Conservation (phyloP, 2,888 invertebrate species). For the Augiades crinisus region DNA sequence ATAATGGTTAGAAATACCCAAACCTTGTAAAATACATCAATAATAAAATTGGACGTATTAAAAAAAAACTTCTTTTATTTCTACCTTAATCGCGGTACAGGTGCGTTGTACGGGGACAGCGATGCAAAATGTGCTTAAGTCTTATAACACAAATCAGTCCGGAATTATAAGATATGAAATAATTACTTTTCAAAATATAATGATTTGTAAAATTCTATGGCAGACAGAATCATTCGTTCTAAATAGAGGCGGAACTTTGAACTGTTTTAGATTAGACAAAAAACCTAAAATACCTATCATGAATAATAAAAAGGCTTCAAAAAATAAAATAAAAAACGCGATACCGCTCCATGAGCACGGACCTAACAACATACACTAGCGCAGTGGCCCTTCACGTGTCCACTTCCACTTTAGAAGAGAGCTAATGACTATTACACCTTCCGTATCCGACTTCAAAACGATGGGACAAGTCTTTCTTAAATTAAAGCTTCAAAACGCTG, state of each 20-base stretch:
- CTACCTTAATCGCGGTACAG: slow-evolving; percentile 17
- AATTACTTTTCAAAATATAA: slow-evolving; percentile 20
- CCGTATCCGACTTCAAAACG: slow-evolving; percentile 54
- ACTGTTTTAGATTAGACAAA: slow-evolving; percentile 24
- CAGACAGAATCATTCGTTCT: slow-evolving; percentile 27
- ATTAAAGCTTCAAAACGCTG: slow-evolving; percentile 59
- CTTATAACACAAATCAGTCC: slow-evolving; percentile 21
- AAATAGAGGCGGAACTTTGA: slow-evolving; percentile 24
- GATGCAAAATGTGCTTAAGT: slow-evolving; percentile 13
- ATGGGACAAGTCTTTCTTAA: slow-evolving; percentile 62
- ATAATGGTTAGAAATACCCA: slow-evolving; percentile 74
- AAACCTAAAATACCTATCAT: slow-evolving; percentile 14
- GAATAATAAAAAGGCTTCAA: slow-evolving; percentile 15
- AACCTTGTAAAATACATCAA: slow-evolving; percentile 64
- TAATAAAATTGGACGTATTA: slow-evolving; percentile 34
- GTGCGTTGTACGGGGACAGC: slow-evolving; percentile 8
- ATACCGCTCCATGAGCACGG: slow-evolving; percentile 21
- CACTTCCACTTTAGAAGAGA: slow-evolving; percentile 44
- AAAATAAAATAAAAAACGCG: slow-evolving; percentile 13
- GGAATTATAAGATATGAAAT: slow-evolving; percentile 9
- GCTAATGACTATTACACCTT: slow-evolving; percentile 64
- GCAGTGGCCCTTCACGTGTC: slow-evolving; percentile 10
- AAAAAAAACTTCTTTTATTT: slow-evolving; percentile 21
- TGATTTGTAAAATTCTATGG: slow-evolving; percentile 26
- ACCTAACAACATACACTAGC: neutral